Conservation (phyloP, 2,113 vertebrate genomes). For the Spea multiplicata region DNA sequence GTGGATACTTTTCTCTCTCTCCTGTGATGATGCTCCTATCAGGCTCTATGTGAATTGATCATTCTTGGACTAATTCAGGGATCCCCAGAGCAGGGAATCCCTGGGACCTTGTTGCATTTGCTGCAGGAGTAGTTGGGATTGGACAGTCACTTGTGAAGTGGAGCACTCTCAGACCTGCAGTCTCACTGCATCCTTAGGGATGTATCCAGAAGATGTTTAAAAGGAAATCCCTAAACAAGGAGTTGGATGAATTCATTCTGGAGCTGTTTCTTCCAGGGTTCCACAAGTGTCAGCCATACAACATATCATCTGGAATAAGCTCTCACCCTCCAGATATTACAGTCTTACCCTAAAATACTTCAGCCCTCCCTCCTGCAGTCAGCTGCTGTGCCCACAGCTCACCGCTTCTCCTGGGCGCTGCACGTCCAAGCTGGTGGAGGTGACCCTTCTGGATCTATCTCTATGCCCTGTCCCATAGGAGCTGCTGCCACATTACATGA, state of each 20-base stretch:
- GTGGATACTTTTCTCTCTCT: neutral
- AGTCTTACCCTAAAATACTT: neutral
- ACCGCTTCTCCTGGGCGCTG: neutral
- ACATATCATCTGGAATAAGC: neutral
- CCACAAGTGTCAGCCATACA: slow-evolving; percentile 27
- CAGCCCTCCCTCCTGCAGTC: neutral
- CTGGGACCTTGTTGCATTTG: neutral
- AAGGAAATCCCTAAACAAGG: neutral
- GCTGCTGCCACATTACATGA: neutral
- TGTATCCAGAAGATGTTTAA: neutral
- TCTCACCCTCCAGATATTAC: neutral
- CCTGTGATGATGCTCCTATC: neutral
- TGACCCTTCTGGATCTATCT: neutral
- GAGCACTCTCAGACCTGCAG: slow-evolving; percentile 16
- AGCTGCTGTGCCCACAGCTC: neutral
- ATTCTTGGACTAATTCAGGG: neutral
- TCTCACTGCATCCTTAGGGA: slow-evolving; percentile 12
- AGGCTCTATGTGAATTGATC: neutral
- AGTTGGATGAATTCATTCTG: neutral
- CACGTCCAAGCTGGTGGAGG: neutral
- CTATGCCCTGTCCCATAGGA: slow-evolving; percentile 2
- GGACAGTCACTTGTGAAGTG: neutral
- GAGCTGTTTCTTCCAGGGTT: neutral
- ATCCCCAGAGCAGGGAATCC: neutral
- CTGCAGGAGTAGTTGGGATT: neutral